Conservation (phyloP, 2,113 vertebrate species). For the Brachionichthys hirsutus region DNA sequence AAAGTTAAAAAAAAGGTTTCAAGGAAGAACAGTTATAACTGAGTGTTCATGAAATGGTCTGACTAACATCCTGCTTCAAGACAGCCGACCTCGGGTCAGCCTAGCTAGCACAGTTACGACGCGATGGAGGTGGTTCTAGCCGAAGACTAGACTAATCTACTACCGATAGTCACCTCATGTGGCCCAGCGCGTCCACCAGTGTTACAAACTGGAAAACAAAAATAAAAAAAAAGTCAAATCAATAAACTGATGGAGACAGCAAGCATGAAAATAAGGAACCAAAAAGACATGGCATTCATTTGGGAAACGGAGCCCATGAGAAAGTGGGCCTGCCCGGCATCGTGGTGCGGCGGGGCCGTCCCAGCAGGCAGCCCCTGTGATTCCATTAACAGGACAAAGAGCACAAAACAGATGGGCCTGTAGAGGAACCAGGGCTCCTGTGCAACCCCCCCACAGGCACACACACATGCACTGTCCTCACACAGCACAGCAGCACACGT, state of each 20-base stretch:
- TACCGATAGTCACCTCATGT: slow-evolving; percentile 72
- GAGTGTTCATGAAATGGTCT: slow-evolving; percentile 67
- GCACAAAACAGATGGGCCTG: slow-evolving; percentile 79
- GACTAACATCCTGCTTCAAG: slow-evolving; percentile 70
- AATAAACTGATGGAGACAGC: neutral
- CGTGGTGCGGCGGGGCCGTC: slow-evolving; percentile 64
- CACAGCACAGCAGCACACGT: slow-evolving; percentile 19
- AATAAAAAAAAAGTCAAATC: slow-evolving; percentile 37
- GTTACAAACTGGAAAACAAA: slow-evolving; percentile 70
- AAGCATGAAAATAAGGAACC: slow-evolving; percentile 20
- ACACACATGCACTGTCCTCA: slow-evolving; percentile 24
- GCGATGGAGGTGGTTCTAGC: slow-evolving; percentile 70
- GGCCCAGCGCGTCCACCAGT: slow-evolving; percentile 61
- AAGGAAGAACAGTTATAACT: slow-evolving; percentile 60
- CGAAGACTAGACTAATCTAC: slow-evolving; percentile 61
- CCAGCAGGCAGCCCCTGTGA: slow-evolving; percentile 77
- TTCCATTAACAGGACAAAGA: slow-evolving; percentile 81
- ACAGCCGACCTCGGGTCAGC: slow-evolving; percentile 62
- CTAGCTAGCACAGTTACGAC: slow-evolving; percentile 56
- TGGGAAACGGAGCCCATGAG: slow-evolving; percentile 67
- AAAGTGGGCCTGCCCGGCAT: slow-evolving; percentile 70
- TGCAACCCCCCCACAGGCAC: slow-evolving; percentile 61
- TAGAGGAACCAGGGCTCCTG: slow-evolving; percentile 67
- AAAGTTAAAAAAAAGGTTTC: slow-evolving; percentile 15
- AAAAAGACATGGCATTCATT: slow-evolving; percentile 62